These are phyloP conservation scores for Mallateleia sp. DNA, from an alignment of 2,888 invertebrate genomes.

Conservation along the genomic window DNA sequence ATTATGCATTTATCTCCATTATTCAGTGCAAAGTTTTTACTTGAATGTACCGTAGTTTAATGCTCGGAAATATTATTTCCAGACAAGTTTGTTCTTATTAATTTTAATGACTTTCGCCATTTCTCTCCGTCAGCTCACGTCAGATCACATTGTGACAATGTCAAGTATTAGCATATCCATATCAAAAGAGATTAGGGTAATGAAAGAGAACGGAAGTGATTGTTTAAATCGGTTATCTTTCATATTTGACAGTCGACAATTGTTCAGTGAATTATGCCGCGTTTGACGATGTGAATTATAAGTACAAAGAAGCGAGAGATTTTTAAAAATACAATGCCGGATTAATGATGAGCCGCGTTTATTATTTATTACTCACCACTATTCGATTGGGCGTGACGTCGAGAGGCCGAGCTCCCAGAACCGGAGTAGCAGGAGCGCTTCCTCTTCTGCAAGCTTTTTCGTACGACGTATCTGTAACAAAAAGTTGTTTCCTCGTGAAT, in stretches of 20 bases:
- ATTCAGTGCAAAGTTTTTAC: not conserved
- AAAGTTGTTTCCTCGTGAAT: slow-evolving; percentile 45
- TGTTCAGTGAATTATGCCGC: slow-evolving; percentile 18
- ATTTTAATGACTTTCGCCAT: not conserved
- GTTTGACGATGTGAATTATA: slow-evolving; percentile 15
- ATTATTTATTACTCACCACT: slow-evolving; percentile 91
- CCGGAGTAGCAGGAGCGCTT: slow-evolving; percentile 95
- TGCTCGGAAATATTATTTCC: not conserved
- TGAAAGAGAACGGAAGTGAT: slow-evolving; percentile 37
- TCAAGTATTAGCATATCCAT: not conserved
- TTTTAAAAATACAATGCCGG: slow-evolving; percentile 31
- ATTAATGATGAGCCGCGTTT: slow-evolving; percentile 52
- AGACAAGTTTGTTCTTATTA: no score
- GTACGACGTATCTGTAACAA: slow-evolving; percentile 95
- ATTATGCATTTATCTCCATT: slow-evolving; percentile 5
- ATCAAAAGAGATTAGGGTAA: slow-evolving; percentile 39
- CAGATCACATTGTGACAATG: not conserved
- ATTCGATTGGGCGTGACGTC: slow-evolving; percentile 95
- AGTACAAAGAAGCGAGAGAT: slow-evolving; percentile 3
- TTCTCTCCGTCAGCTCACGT: not conserved
- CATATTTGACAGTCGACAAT: slow-evolving; percentile 41
- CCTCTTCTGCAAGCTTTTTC: slow-evolving; percentile 97
- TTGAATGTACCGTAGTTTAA: not conserved
- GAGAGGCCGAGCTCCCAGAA: slow-evolving; percentile 93
- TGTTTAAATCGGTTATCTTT: slow-evolving; percentile 46